These are phyloP conservation scores for Tapirus terrestris DNA, from an alignment of 2,113 vertebrate species.

Conservation along the genomic window DNA sequence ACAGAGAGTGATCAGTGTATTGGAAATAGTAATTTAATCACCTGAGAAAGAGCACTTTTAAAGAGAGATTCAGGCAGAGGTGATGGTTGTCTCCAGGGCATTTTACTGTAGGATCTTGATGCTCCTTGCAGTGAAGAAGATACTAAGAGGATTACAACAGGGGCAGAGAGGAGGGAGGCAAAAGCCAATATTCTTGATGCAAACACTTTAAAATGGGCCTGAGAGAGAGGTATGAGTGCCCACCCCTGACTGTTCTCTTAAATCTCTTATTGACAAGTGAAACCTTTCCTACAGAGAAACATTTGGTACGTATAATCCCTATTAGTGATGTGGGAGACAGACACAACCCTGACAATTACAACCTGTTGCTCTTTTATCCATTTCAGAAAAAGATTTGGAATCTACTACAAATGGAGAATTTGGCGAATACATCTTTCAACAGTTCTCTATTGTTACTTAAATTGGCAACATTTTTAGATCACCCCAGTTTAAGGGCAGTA, in stretches of 20 bases:
- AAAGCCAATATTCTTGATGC: conserved; percentile 73
- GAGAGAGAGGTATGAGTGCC: conserved; percentile 80
- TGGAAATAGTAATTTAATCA: conserved; percentile 41
- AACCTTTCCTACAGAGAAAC: conserved; percentile 86
- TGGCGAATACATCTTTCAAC: conserved; percentile 47
- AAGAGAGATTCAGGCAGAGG: conserved; percentile 68
- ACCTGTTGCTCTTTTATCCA: conserved; percentile 86
- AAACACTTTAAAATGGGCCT: conserved; percentile 76
- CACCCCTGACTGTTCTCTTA: conserved; percentile 83
- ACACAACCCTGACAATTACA: conserved; percentile 84
- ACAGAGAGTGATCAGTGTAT: not conserved
- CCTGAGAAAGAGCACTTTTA: conserved; percentile 58
- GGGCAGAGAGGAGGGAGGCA: conserved; percentile 53
- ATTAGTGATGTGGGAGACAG: conserved; percentile 75
- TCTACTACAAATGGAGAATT: conserved; percentile 37
- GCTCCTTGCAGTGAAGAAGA: conserved; percentile 77
- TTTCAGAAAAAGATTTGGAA: conserved; percentile 67
- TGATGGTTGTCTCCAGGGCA: conserved; percentile 51
- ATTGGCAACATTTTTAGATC: conserved; percentile 56
- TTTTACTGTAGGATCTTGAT: conserved; percentile 71
- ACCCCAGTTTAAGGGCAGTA: conserved; percentile 43
- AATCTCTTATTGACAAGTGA: conserved; percentile 84
- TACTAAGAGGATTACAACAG: conserved; percentile 86
- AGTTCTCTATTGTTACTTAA: conserved; percentile 53
- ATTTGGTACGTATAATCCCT: conserved; percentile 83